phyloP scores from a whole-genome alignment of 2,113 vertebrate species.

The Rhadina sibilatrix region DNA sequence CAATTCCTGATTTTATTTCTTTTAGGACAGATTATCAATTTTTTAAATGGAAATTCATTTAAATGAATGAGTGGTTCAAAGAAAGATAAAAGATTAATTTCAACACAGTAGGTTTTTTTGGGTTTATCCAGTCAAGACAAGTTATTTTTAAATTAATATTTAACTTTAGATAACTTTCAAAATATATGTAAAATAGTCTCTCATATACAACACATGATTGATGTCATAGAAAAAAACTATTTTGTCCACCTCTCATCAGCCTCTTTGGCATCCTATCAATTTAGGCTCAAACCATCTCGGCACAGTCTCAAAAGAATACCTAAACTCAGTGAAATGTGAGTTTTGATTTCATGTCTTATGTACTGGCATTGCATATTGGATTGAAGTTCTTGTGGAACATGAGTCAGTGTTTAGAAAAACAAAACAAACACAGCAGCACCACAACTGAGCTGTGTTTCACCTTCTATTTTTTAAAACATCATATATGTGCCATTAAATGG shows the following conservation, averaged over 20 bases:
- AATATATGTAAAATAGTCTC: accelerated
- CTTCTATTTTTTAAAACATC: background rate
- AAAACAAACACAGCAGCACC: background rate
- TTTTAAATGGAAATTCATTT: background rate
- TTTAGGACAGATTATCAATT: background rate
- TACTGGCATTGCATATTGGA: background rate
- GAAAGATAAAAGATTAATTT: background rate
- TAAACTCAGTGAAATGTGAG: background rate
- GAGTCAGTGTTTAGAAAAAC: background rate
- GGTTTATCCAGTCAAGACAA: background rate
- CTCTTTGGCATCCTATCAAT: background rate
- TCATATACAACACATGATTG: background rate
- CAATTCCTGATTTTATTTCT: background rate
- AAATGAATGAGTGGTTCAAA: background rate
- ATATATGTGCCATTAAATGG: background rate
- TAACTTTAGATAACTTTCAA: background rate
- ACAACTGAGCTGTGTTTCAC: background rate
- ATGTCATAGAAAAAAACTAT: background rate
- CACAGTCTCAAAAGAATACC: background rate
- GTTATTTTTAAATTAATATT: background rate
- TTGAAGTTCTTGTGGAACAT: background rate
- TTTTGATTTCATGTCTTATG: background rate
- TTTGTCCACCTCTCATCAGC: background rate
- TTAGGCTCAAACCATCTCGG: background rate
- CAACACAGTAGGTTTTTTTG: background rate